Conservation (phyloP, 2,113 vertebrate species). For the Ariopsis seemanni region DNA sequence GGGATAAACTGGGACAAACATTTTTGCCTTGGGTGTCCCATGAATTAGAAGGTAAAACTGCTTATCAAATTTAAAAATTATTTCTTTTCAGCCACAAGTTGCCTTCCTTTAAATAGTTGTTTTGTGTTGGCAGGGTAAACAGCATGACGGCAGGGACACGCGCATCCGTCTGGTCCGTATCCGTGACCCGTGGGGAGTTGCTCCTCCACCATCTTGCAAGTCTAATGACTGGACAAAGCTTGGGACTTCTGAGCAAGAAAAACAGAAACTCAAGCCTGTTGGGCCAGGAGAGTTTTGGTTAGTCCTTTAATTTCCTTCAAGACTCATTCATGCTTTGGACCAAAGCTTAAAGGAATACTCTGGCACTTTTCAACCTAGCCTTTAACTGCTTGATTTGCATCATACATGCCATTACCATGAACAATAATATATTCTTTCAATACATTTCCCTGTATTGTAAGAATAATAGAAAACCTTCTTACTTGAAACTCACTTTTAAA, state of each 20-base stretch:
- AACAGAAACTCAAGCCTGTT: slow-evolving; percentile 80
- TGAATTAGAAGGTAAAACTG: neutral
- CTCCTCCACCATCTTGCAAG: slow-evolving; percentile 70
- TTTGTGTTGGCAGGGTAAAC: slow-evolving; percentile 64
- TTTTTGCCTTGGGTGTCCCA: too few relatives aligned
- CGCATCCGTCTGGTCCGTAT: slow-evolving; percentile 84
- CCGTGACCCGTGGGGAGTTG: slow-evolving; percentile 94
- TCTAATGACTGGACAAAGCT: slow-evolving; percentile 87
- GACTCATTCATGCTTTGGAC: neutral
- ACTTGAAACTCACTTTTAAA: neutral
- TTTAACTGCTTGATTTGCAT: neutral
- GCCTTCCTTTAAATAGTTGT: neutral
- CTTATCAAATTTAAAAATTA: neutral
- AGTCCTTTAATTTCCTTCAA: slow-evolving; percentile 39
- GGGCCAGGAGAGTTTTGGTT: slow-evolving; percentile 95
- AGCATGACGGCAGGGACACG: slow-evolving; percentile 58
- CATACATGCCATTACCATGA: neutral
- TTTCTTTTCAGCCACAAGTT: neutral
- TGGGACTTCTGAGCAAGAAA: slow-evolving; percentile 78
- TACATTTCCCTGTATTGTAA: neutral
- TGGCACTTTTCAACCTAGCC: neutral
- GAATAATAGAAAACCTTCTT: neutral
- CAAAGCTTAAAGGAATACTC: neutral
- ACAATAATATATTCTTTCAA: neutral
- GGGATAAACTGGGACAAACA: neutral